Conservation (phyloP, 2,797 vertebrate species). For the Bucorvus abyssinicus region DNA sequence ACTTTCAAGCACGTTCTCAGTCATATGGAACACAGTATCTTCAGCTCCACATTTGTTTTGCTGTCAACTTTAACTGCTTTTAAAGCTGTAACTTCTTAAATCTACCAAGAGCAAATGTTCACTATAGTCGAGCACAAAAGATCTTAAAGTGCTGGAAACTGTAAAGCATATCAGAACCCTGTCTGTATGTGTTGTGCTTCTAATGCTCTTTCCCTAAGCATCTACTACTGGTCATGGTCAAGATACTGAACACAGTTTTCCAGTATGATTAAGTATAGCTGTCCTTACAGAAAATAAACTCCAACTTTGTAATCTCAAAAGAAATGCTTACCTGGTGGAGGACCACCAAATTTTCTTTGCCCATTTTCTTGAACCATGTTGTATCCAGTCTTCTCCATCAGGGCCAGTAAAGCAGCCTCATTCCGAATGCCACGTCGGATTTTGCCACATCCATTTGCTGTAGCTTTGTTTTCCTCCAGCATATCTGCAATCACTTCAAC, state of each 20-base stretch:
- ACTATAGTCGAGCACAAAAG: neutral
- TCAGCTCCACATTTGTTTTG: neutral
- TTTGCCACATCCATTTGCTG: conserved; percentile 67
- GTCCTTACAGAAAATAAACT: neutral
- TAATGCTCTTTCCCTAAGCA: neutral
- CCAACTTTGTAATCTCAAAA: neutral
- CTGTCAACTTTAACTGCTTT: neutral
- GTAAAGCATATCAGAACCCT: neutral
- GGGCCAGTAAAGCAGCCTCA: conserved; percentile 84
- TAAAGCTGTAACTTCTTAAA: neutral
- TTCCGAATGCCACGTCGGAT: conserved; percentile 72
- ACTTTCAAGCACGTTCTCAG: neutral
- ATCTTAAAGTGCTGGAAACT: neutral
- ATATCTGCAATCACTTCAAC: conserved; percentile 72
- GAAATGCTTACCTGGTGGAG: conserved; percentile 86
- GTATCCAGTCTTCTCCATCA: conserved; percentile 93
- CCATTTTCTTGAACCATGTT: conserved; percentile 94
- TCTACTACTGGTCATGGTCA: neutral
- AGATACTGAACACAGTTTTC: neutral
- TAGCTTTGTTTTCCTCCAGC: conserved; percentile 70
- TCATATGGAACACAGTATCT: neutral
- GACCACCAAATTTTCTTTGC: conserved; percentile 94
- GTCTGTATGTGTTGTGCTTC: rapidly evolving
- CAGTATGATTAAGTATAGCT: neutral
- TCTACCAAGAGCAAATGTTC: neutral